Percentiles rank a stretch among this genome's conserved stretches.
These are phyloP conservation scores for Lordiphosa mommai DNA, from an alignment of 1,140 invertebrate genomes.

Conservation along the genomic window DNA sequence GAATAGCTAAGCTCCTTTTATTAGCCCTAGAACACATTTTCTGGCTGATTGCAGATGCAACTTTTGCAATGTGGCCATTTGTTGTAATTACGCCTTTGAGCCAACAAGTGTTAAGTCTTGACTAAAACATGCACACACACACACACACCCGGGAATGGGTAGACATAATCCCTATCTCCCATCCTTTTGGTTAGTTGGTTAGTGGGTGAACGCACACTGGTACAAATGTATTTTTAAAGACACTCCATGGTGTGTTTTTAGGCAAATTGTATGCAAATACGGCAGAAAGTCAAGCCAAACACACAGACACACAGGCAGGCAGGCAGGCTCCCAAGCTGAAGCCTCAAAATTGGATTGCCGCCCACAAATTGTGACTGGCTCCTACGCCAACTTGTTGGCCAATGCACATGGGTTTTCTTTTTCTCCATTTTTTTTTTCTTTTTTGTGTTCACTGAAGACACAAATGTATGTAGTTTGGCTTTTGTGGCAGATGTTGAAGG, in stretches of 20 bases:
- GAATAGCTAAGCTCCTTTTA: conserved; percentile 53
- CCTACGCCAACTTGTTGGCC: conserved; percentile 7
- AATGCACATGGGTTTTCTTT: conserved; percentile 4
- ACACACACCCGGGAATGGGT: conserved; percentile 9
- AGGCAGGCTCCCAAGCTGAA: conserved; percentile 19
- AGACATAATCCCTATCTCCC: conserved; percentile 14
- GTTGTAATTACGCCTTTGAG: conserved; percentile 75
- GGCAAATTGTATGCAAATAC: conserved; percentile 78
- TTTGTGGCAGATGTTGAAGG: conserved; percentile 29
- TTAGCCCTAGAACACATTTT: conserved; percentile 52
- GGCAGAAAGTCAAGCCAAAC: conserved; percentile 47
- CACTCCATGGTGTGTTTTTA: conserved; percentile 70
- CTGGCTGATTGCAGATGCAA: conserved; percentile 61
- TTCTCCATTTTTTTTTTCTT: not conserved
- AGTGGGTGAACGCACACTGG: conserved; percentile 22
- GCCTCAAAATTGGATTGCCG: conserved; percentile 70
- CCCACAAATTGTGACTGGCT: conserved; percentile 47
- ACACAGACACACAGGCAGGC: not conserved
- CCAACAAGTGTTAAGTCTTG: conserved; percentile 69
- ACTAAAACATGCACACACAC: conserved; percentile 11
- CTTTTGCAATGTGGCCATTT: conserved; percentile 55
- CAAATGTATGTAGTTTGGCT: conserved; percentile 30
- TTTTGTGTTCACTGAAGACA: not conserved
- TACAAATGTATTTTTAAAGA: conserved; percentile 75
- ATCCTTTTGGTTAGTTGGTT: not conserved